These are phyloP conservation scores for Glossophaga mutica DNA, from an alignment of 2,797 vertebrate genomes.

Conservation along the genomic window DNA sequence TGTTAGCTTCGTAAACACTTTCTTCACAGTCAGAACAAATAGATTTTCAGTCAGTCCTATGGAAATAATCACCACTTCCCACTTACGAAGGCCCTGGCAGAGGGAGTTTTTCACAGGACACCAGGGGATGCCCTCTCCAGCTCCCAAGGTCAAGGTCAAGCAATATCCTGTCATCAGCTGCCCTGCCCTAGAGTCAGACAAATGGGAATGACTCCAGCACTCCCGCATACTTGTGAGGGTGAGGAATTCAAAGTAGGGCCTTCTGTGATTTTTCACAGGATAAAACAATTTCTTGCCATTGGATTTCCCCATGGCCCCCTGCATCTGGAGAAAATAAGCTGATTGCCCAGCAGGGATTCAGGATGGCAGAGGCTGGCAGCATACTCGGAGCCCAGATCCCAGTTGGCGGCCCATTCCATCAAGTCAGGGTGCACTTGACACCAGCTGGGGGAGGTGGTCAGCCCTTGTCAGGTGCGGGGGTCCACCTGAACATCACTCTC, in stretches of 20 bases:
- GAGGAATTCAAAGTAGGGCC: not conserved
- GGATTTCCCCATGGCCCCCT: not conserved
- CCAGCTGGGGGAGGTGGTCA: not conserved
- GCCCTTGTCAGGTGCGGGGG: not conserved
- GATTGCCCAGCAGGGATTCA: not conserved
- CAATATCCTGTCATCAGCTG: not conserved
- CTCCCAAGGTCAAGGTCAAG: not conserved
- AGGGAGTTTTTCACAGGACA: not conserved
- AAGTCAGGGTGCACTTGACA: not conserved
- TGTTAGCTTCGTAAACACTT: conserved; percentile 11
- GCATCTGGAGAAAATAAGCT: not conserved
- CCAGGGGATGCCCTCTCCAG: not conserved
- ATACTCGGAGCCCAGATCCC: not conserved
- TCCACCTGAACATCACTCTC: not conserved
- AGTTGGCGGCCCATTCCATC: not conserved
- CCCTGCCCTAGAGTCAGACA: not conserved
- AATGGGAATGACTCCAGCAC: not conserved
- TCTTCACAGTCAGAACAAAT: conserved; percentile 35
- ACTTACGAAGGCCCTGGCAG: not conserved
- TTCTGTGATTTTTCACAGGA: conserved; percentile 10
- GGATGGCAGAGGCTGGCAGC: not conserved
- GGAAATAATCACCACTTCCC: not conserved
- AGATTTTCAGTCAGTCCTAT: not conserved
- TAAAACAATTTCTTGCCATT: not conserved
- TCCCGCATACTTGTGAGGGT: not conserved